Percentiles rank a stretch among this genome's conserved stretches.
phyloP scores from a whole-genome alignment of 1,140 invertebrate species.

The Dreissena polymorpha region DNA sequence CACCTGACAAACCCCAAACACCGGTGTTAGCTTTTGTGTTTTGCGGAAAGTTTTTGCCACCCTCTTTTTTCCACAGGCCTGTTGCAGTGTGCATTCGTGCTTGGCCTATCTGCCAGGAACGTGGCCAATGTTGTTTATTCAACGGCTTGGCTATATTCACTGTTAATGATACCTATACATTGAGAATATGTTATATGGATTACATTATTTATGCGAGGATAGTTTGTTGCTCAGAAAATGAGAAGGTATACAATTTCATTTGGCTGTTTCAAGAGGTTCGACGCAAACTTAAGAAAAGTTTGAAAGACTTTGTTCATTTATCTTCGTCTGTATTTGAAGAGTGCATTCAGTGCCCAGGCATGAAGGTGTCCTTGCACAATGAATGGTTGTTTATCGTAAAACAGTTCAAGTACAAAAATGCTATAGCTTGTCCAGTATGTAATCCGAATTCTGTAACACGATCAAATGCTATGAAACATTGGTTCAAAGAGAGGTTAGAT shows the following conservation, averaged over 20 bases:
- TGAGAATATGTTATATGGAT: constrained; percentile 28
- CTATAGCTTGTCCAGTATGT: neutral
- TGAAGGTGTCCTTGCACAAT: neutral
- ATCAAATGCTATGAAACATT: too few species aligned
- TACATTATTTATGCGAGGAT: constrained; percentile 36
- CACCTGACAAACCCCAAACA: neutral
- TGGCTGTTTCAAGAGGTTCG: neutral
- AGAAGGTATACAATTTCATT: neutral
- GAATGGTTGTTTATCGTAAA: constrained; percentile 14
- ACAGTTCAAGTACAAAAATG: constrained; percentile 14
- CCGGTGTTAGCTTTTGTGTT: constrained; percentile 10
- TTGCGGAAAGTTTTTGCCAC: constrained; percentile 24
- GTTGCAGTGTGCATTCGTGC: constrained; percentile 16
- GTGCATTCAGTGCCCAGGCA: constrained; percentile 17
- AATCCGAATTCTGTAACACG: neutral
- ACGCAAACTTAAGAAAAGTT: neutral
- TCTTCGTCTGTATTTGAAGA: constrained; percentile 29
- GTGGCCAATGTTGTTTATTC: neutral
- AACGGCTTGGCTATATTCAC: constrained; percentile 23
- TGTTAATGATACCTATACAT: neutral
- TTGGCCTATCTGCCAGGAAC: neutral
- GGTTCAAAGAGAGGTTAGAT: too few species aligned
- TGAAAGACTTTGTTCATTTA: constrained; percentile 2
- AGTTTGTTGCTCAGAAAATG: neutral
- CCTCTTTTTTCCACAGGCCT: constrained; percentile 29